Evolutionary conservation across 2,797 vertebrate genomes (phyloP), one percentile per base, ranked within the genome.

Genomic region (Syngnathus rostellatus): DNA sequence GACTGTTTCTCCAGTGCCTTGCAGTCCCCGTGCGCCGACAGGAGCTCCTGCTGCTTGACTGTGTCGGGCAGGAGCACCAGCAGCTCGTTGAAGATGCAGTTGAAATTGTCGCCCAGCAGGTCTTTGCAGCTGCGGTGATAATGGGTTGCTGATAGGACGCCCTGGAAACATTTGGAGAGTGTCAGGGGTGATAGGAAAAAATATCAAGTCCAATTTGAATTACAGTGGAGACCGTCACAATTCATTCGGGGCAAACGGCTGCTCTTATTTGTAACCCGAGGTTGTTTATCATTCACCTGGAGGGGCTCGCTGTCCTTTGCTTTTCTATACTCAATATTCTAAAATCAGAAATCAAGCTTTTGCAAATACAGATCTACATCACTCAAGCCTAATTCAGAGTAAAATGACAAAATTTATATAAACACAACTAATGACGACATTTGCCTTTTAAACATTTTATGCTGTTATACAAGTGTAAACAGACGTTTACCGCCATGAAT

Each of bases 41-140:
- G 92, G 65, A 99, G 93, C 86, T 99, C 97, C 86, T 97, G 96
- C 83, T 99, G 97, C 81, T 98, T 98, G 51, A 72, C 82, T 0
- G 93, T 94, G 89, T 99, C 97, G 0, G 97, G 97, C 66, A 99
- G 75, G n/a, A 99, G 89, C 62, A 97, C 95, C 83, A 99, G 81
- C 75, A 99, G 86, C 90, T 99, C 97, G 0, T 91, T 95, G 77
- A 99, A 98, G 75, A 99, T 94, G 77, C 92, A 88, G 87, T 74
- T 92, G 67, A 96, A 97, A 89, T 94, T 90, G 0, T 95, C 94
- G 0, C 96, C 96, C 0, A 99, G 93, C 70, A 99, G 91, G 4
- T 96, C 93, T 66, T 94, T 90, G 76, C 97, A 99, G 79, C 93
- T 94, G 78, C 79, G 84, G 83, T 99, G 95, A 77, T 99, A 99